A percentile compares a stretch with the other conserved stretches of the same genome.
Conservation (phyloP, 2,888 invertebrate genomes). For the Ophion obscuratus region DNA sequence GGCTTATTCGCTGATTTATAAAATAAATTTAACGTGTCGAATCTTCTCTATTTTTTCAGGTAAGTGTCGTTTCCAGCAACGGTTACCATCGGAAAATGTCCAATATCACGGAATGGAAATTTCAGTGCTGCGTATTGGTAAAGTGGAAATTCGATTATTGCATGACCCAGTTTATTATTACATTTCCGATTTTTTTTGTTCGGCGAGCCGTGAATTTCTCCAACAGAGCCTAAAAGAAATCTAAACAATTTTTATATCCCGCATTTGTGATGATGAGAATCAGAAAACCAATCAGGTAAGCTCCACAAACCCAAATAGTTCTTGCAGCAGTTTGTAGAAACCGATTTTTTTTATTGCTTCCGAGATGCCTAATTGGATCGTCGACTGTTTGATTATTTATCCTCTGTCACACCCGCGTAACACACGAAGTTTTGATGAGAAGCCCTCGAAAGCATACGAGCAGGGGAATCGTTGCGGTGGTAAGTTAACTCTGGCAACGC, state of each 20-base stretch:
- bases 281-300: background rate
- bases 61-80: slow-evolving; percentile 13
- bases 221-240: background rate
- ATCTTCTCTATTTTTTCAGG: slow-evolving; percentile 39
- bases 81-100: background rate
- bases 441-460: slow-evolving; percentile 34
- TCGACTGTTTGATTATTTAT: slow-evolving; percentile 26
- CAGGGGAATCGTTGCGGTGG: slow-evolving; percentile 30
- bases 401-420: slow-evolving; percentile 13
- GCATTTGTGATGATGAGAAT: background rate
- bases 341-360: slow-evolving; percentile 4
- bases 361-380: background rate
- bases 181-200: no score
- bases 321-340: background rate
- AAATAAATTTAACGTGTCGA: background rate
- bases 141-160: slow-evolving; percentile 18
- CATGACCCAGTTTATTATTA: background rate
- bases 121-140: slow-evolving; percentile 4
- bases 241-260: no score
- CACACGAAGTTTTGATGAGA: slow-evolving; percentile 20
- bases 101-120: background rate
- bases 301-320: background rate
- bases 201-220: background rate
- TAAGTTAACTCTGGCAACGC: slow-evolving; percentile 56
- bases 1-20: background rate